Conservation (phyloP, 2,797 vertebrate genomes). For the Picus viridis region DNA sequence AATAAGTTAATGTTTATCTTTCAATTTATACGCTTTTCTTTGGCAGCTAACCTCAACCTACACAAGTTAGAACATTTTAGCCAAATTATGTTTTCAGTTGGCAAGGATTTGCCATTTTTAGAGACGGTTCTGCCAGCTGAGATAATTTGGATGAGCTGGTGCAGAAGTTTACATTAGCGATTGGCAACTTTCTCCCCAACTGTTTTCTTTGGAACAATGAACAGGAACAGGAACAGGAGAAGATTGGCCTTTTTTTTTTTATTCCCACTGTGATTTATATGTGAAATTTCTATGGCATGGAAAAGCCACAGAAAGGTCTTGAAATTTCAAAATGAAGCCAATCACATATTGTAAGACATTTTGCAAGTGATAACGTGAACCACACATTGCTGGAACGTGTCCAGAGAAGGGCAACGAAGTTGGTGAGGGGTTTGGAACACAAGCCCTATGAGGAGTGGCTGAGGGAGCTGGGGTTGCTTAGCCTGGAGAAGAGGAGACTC, state of each 20-base stretch:
- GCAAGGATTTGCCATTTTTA: neutral
- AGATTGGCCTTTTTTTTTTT: neutral
- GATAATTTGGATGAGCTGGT: neutral
- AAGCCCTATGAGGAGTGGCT: too few species aligned
- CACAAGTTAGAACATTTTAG: neutral
- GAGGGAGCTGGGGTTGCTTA: too few species aligned
- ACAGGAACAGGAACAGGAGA: neutral
- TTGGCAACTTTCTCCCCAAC: neutral
- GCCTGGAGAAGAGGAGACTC: too few species aligned
- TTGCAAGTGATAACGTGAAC: neutral
- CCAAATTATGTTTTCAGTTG: neutral
- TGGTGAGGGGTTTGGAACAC: too few species aligned
- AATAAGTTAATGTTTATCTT: neutral
- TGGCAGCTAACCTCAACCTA: neutral
- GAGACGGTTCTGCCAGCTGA: neutral
- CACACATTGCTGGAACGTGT: neutral
- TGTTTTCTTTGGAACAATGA: neutral
- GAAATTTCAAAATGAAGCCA: slow-evolving; percentile 23
- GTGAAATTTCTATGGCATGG: neutral
- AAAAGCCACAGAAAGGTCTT: neutral
- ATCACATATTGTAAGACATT: neutral
- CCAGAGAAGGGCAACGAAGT: too few species aligned
- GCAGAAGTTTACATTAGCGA: neutral
- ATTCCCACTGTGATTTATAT: neutral
- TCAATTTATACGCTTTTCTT: neutral